These are phyloP conservation scores for Protodeltote pygarga DNA, from an alignment of 2,888 invertebrate genomes.

Conservation along the genomic window DNA sequence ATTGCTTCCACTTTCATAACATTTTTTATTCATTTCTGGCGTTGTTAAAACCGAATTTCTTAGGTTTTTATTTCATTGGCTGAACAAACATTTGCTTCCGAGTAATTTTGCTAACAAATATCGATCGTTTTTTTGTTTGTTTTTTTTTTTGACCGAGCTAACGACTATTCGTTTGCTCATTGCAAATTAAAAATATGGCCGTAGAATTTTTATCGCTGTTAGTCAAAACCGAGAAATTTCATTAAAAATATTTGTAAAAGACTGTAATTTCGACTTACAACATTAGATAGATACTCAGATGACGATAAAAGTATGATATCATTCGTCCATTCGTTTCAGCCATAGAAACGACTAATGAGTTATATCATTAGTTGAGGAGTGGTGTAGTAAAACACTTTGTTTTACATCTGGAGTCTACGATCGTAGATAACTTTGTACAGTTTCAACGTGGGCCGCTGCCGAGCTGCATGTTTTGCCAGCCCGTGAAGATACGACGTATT, in stretches of 20 bases:
- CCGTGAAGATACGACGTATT: constrained; percentile 27
- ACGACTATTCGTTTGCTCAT: no score
- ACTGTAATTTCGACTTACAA: constrained; percentile 14
- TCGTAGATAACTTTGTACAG: constrained; percentile 39
- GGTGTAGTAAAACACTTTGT: constrained; percentile 24
- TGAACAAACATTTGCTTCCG: no score
- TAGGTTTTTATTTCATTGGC: no score
- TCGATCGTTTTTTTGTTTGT: no score
- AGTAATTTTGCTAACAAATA: no score
- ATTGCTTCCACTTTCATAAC: no score
- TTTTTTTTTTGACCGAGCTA: no score
- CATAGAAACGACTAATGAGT: constrained; percentile 8
- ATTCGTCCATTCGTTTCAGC: not conserved
- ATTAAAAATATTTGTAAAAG: constrained; percentile 37
- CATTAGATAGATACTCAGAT: constrained; percentile 1
- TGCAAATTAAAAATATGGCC: constrained; percentile 1
- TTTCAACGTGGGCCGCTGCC: constrained; percentile 39
- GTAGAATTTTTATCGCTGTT: constrained; percentile 25
- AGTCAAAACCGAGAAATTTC: constrained; percentile 26
- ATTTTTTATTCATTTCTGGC: no score
- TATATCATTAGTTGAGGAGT: constrained; percentile 13
- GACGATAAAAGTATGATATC: not conserved
- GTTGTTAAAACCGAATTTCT: no score
- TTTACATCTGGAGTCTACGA: constrained; percentile 17
- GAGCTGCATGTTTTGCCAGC: constrained; percentile 38